Evolutionary conservation across 1,140 invertebrate species (phyloP), one percentile per base, ranked within the genome.

Genomic region (Cyphomyrmex costatus): DNA sequence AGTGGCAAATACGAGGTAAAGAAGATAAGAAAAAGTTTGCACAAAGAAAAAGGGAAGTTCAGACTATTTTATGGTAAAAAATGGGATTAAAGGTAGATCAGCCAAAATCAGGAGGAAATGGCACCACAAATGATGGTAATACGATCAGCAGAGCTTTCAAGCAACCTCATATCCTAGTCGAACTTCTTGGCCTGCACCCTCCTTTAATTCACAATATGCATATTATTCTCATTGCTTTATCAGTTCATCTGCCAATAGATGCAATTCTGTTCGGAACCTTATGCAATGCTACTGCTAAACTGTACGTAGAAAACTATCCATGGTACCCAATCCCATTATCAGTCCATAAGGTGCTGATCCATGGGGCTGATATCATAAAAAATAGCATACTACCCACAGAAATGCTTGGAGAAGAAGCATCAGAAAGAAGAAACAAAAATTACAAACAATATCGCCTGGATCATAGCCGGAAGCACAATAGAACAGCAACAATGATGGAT

Each of bases 401-500:
- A 49, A 68, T 51, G 46, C 14, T 85, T 6, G 63, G 61, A 10
- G 73, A 85, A 58, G 36, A 77, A 53, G 83, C 51, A n/a, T 36
- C 36, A 36, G 7, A 49, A 12, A 0, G 63, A 85, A n/a, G 63
- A 21, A 85, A 85, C 14, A 77, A 85, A 77, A 1, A 85, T 12
- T 85, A 77, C 12, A 42, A 56, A 3, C 14, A 24, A 0, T 74
- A 36, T 21, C 65, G 61, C n/a, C 1, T 8, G 1, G 8, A 46
- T 58, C 60, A 58, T 8, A 42, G 70, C 6, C 1, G 33, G 16
- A 76, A 85, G 16, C 24, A 58, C 0, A 58, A 16, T 30, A 36
- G 51, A 7, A 42, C 2, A n/a, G 21, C 30, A 30, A 74, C 14
- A 7, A 27, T 74, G 8, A 7, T 2, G 7, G 71, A 74, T 58